These are phyloP conservation scores for Mylabris phalerata DNA, from an alignment of 1,140 invertebrate species.

Conservation along the genomic window DNA sequence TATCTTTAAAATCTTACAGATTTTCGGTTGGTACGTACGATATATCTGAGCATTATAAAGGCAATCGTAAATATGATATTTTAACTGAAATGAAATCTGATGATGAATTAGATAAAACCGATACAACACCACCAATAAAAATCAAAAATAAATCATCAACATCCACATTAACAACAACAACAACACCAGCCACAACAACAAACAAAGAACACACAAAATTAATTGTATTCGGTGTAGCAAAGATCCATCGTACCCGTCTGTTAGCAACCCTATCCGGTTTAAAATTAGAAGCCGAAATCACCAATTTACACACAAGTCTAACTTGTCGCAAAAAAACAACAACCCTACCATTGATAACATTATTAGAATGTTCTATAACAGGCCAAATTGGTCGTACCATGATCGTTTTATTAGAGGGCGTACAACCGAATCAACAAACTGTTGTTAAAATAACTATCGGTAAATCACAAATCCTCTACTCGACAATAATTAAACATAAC, in stretches of 20 bases:
- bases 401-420: constrained; percentile 87
- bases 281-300: constrained; percentile 86
- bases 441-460: constrained; percentile 80
- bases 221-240: constrained; percentile 57
- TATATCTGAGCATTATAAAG: constrained; percentile 47
- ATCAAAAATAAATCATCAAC: neutral
- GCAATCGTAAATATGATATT: constrained; percentile 49
- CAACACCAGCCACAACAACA: constrained; percentile 1
- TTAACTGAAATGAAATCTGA: constrained; percentile 39
- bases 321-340: constrained; percentile 70
- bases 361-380: constrained; percentile 79
- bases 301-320: constrained; percentile 70
- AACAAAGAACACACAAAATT: constrained; percentile 35
- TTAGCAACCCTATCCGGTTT: constrained; percentile 87
- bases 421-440: constrained; percentile 84
- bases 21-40: constrained; percentile 46
- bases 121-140: constrained; percentile 25
- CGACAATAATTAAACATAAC: constrained; percentile 64
- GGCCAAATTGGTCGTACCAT: constrained; percentile 87
- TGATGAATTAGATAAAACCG: constrained; percentile 45
- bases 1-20: constrained; percentile 24
- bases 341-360: constrained; percentile 40
- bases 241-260: constrained; percentile 80
- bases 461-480: constrained; percentile 87
- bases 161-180: neutral